Conservation (phyloP, 1,140 invertebrate genomes). For the Diachasmimorpha longicaudata region DNA sequence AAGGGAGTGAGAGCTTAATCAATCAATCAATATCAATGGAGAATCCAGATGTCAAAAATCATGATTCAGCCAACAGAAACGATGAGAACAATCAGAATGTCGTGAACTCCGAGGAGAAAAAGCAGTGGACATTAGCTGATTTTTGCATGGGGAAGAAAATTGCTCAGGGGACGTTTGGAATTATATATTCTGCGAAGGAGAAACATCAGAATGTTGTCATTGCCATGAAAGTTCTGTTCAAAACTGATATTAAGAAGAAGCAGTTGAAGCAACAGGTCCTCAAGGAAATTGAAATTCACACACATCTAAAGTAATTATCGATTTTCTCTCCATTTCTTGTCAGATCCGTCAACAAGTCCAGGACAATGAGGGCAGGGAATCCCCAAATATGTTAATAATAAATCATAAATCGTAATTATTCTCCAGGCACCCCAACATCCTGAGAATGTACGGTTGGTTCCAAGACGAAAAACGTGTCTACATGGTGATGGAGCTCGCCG, state of each 20-base stretch:
- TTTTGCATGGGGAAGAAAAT: neutral
- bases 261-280: neutral
- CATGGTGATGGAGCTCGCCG: neutral
- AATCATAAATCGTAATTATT: neutral
- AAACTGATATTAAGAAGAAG: neutral
- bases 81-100: neutral
- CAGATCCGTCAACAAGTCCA: neutral
- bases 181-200: neutral
- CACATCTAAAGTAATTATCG: neutral
- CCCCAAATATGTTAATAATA: too few relatives aligned
- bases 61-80: neutral
- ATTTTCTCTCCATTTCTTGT: neutral
- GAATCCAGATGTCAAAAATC: neutral
- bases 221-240: neutral
- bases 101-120: neutral
- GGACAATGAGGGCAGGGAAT: too few relatives aligned
- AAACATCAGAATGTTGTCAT: neutral
- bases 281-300: neutral
- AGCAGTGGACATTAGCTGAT: neutral
- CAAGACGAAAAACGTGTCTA: neutral
- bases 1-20: neutral
- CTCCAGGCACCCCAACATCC: neutral
- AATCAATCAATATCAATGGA: too few relatives aligned
- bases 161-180: neutral
- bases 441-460: neutral